Conservation (phyloP, 2,113 vertebrate genomes). For the Istiophorus platypterus region DNA sequence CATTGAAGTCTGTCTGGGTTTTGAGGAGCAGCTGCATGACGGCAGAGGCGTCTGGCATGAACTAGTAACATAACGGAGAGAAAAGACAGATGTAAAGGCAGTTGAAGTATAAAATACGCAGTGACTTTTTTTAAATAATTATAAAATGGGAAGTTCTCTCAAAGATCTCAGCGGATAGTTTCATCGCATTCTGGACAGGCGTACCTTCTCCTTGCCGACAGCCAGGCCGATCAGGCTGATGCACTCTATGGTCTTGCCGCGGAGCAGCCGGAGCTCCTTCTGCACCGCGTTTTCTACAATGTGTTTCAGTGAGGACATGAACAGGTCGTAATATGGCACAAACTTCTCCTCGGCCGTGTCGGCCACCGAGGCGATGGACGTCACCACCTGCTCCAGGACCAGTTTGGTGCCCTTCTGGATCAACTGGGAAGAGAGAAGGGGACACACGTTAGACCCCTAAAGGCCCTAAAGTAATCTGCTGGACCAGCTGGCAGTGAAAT, state of each 20-base stretch:
- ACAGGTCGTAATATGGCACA: slow-evolving; percentile 97
- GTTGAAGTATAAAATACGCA: neutral
- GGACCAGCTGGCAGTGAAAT: neutral
- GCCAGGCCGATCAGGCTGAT: slow-evolving; percentile 99
- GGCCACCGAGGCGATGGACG: slow-evolving; percentile 97
- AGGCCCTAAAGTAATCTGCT: neutral
- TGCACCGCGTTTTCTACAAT: slow-evolving; percentile 98
- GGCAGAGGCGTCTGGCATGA: slow-evolving; percentile 98
- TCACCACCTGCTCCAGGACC: slow-evolving; percentile 99
- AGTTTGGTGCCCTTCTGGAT: slow-evolving; percentile 98
- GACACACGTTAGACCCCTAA: neutral
- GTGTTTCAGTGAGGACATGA: slow-evolving; percentile 98
- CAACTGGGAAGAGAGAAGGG: slow-evolving; percentile 80
- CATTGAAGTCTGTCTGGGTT: slow-evolving; percentile 97
- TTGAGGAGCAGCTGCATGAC: slow-evolving; percentile 98
- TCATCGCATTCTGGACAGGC: accelerated
- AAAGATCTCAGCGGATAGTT: neutral
- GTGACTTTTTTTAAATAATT: neutral
- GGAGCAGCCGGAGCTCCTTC: slow-evolving; percentile 94
- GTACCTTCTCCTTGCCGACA: slow-evolving; percentile 97
- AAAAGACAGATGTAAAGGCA: neutral
- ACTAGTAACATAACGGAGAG: slow-evolving; percentile 78
- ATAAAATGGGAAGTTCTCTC: no score
- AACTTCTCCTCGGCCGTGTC: slow-evolving; percentile 99
- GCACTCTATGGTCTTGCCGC: slow-evolving; percentile 98